A percentile compares a stretch with the other conserved stretches of the same genome.
Conservation (phyloP, 1,140 invertebrate species). For the Cherax destructor region DNA sequence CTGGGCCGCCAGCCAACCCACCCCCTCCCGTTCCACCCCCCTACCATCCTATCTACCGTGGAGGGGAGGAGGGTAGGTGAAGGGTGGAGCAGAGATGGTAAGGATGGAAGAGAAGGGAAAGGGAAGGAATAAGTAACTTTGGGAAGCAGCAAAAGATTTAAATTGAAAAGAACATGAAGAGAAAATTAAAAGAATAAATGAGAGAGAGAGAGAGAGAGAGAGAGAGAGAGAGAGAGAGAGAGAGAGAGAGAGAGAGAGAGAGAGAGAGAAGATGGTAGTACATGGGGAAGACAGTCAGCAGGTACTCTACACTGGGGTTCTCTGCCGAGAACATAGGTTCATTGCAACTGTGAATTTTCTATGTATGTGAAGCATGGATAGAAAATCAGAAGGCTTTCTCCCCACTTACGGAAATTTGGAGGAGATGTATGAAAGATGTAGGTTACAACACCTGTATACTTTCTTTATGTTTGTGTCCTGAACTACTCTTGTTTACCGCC, state of each 20-base stretch:
- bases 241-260: constrained; percentile 26
- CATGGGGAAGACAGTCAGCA: too few relatives aligned
- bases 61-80: constrained; percentile 12
- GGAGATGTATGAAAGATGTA: too few relatives aligned
- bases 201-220: constrained; percentile 1
- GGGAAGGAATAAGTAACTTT: not conserved
- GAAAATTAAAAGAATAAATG: not conserved
- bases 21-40: constrained; percentile 7
- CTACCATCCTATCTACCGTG: not conserved
- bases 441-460: too few relatives aligned
- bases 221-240: not conserved
- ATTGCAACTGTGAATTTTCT: too few relatives aligned
- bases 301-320: too few relatives aligned
- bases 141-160: too few relatives aligned
- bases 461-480: too few relatives aligned
- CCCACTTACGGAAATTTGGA: too few relatives aligned
- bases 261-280: not conserved
- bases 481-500: too few relatives aligned
- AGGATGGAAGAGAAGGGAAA: constrained; percentile 8
- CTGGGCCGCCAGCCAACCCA: not conserved
- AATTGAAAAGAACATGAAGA: not conserved
- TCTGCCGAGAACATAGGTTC: too few relatives aligned
- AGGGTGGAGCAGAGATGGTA: constrained; percentile 23
- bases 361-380: too few relatives aligned
- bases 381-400: too few relatives aligned